Conservation (phyloP, 1,140 invertebrate genomes). For the Lepidurus apus region DNA sequence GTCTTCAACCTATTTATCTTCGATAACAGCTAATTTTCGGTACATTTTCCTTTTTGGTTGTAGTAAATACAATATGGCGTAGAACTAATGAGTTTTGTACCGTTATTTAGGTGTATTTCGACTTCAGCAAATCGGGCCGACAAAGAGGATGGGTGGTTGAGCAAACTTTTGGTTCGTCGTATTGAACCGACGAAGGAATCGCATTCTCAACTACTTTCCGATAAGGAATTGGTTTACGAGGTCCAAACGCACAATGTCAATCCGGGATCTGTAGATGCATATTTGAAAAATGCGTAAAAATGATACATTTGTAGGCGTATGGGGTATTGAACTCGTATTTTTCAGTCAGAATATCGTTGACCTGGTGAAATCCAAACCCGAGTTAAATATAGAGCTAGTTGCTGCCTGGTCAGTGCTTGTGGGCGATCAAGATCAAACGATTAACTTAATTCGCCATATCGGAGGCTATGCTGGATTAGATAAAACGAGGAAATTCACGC, state of each 20-base stretch:
- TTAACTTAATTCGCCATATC: slow-evolving; percentile 90
- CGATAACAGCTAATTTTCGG: not conserved
- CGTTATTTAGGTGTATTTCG: not conserved
- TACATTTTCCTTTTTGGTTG: not conserved
- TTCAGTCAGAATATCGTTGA: slow-evolving; percentile 30
- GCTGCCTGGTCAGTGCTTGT: slow-evolving; percentile 69
- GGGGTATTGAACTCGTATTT: slow-evolving; percentile 16
- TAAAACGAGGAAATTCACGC: slow-evolving; percentile 64
- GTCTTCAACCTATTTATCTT: not conserved
- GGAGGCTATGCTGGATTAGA: slow-evolving; percentile 87
- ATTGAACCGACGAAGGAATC: slow-evolving; percentile 92
- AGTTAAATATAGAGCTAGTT: slow-evolving; percentile 45
- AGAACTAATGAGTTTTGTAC: not conserved
- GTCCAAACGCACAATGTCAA: slow-evolving; percentile 90
- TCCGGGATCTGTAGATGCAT: slow-evolving; percentile 75
- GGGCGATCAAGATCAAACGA: slow-evolving; percentile 94
- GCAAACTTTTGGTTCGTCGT: slow-evolving; percentile 78
- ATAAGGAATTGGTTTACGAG: slow-evolving; percentile 90
- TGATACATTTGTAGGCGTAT: not conserved
- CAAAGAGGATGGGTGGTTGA: slow-evolving; percentile 70
- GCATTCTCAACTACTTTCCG: slow-evolving; percentile 87
- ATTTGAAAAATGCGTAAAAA: slow-evolving; percentile 85
- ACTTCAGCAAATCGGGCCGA: not conserved
- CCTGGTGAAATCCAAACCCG: slow-evolving; percentile 44
- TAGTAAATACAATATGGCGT: not conserved